Evolutionary conservation across 92 coral and sea anemone genomes (phyloP), one percentile per base, ranked within the genome.

Genomic region (Epizoanthus scotinus): DNA sequence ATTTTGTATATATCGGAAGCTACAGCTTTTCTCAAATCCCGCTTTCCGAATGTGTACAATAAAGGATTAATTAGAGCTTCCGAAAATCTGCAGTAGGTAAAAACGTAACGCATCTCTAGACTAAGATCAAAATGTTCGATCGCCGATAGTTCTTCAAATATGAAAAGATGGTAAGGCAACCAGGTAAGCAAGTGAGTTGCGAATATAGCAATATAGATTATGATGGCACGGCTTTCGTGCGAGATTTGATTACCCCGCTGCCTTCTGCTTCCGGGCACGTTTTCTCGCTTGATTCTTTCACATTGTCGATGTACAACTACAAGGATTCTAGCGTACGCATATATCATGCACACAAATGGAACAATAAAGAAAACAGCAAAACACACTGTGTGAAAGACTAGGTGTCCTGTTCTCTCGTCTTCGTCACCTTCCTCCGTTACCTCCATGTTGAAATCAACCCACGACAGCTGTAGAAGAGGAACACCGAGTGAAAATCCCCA

Each of bases 1-100:
- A 58, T n/a, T 2, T 21, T 59, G 49, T 22, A 24, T 12, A 75
- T 21, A 42, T 75, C 81, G 6, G 56, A 75, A 59, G 53, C 17
- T 29, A 75, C 68, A 1, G 81, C 81, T 40, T 59, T 75, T 14
- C 68, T 58, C 55, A 75, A 24, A 57, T 75, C 81, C 6, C 40
- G 59, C 55, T 75, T 75, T n/a, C 81, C 81, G 58, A 75, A 36
- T 38, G 81, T 75, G 17, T 75, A 75, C 22, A 75, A 25, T 21
- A 75, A 18, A 8, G 81, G 81, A 75, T 75, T 75, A 4, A 75
- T 3, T 12, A 75, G 53, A 21, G 81, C 55, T 20, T 75, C 81
- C 22, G 63, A 58, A 38, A 75, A 75, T 36, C 81, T 38, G 22
- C 81, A 75, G 47, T 75, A 75, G 13, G 54, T 25, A 5, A 75